Conservation (phyloP, 2,797 vertebrate genomes). For the Lutjanus campechanus region DNA sequence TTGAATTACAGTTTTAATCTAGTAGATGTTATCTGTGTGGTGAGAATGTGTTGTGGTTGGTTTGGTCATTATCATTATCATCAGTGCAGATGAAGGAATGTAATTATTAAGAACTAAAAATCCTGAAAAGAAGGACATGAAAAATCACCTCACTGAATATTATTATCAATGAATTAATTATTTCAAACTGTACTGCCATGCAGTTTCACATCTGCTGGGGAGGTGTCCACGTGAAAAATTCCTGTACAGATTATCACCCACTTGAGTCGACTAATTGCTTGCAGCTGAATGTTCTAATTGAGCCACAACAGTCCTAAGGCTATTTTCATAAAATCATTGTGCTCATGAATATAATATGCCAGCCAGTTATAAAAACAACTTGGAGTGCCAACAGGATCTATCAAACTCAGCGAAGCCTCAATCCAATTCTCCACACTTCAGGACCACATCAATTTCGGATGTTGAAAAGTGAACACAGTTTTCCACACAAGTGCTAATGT, state of each 20-base stretch:
- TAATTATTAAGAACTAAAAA: slow-evolving; percentile 59
- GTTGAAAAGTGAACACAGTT: slow-evolving; percentile 75
- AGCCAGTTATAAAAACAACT: slow-evolving; percentile 83
- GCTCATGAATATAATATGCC: slow-evolving; percentile 86
- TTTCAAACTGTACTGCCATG: slow-evolving; percentile 81
- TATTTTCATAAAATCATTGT: slow-evolving; percentile 87
- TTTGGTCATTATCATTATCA: slow-evolving; percentile 53
- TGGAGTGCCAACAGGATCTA: slow-evolving; percentile 79
- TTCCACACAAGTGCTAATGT: slow-evolving; percentile 68
- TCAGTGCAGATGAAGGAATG: slow-evolving; percentile 54
- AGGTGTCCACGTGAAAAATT: slow-evolving; percentile 85
- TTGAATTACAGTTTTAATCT: slow-evolving; percentile 49
- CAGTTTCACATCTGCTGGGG: slow-evolving; percentile 85
- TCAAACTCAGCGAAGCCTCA: slow-evolving; percentile 80
- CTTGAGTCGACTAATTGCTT: slow-evolving; percentile 88
- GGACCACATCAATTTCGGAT: slow-evolving; percentile 74
- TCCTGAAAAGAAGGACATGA: slow-evolving; percentile 41
- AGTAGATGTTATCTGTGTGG: slow-evolving; percentile 22
- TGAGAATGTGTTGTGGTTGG: slow-evolving; percentile 26
- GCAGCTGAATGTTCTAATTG: slow-evolving; percentile 89
- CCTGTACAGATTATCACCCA: slow-evolving; percentile 87
- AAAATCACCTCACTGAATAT: slow-evolving; percentile 65
- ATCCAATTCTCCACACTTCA: slow-evolving; percentile 79
- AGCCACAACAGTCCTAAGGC: slow-evolving; percentile 87
- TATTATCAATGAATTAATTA: slow-evolving; percentile 82